Conservation (phyloP, 2,797 vertebrate species). For the Chiloscyllium punctatum region DNA sequence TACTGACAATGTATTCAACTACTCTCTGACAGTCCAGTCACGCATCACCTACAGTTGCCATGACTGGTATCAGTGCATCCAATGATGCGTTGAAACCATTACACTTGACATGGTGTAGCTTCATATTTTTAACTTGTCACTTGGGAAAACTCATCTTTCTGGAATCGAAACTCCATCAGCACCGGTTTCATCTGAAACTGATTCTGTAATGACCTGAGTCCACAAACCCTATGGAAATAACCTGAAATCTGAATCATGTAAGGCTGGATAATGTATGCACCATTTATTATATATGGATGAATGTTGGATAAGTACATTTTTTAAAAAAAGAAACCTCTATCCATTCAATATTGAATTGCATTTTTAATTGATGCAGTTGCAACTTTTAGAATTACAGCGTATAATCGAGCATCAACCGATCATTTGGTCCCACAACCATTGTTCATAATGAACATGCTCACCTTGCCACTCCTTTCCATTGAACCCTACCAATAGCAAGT, state of each 20-base stretch:
- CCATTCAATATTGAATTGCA: neutral
- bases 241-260: neutral
- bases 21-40: neutral
- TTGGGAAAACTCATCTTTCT: neutral
- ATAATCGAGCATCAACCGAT: neutral
- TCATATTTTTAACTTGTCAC: neutral
- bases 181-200: neutral
- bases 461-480: neutral
- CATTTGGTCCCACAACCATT: neutral
- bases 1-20: neutral
- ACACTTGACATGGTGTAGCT: neutral
- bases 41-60: neutral
- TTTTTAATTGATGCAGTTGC: neutral
- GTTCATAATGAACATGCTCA: neutral
- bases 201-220: neutral
- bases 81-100: neutral
- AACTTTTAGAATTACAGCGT: neutral
- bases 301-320: neutral
- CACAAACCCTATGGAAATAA: neutral
- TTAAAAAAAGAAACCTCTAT: no score
- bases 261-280: neutral
- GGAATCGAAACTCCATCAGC: neutral
- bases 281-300: neutral
- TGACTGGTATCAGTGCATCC: neutral
- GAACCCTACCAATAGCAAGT: neutral